Evolutionary conservation across 2,888 invertebrate species (phyloP), one percentile per base, ranked within the genome.

Genomic region (Gerosis bhagava): DNA sequence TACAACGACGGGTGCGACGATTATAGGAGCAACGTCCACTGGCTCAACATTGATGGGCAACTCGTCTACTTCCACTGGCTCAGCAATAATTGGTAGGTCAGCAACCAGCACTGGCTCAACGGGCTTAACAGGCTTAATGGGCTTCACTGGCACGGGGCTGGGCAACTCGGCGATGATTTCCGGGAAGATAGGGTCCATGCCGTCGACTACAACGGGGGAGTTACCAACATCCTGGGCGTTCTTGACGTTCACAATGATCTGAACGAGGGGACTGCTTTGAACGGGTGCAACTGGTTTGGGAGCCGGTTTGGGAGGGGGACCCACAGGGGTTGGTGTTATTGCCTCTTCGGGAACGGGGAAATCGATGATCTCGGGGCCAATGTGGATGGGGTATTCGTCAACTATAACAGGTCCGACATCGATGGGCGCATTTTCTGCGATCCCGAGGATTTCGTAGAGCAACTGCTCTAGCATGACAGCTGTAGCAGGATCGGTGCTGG

Each of bases 401-500:
- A 31, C 16, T n/a, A 31, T 8, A 2, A 16, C 31, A 4, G 31
- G 31, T 16, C 31, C 16, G 10, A 16, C 16, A n/a, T 31, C 12
- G 5, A 31, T 16, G 16, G 29, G 29, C 1, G 26, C 26, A 12
- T 17, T 12, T n/a, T n/a, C n/a, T 7, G 5, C 5, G 6, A 17
- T 1, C 1, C 58, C 63, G 25, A 63, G 60, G 36, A 59, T 8
- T 11, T 59, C 54, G 1, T 49, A 42, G 17, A 62, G 63, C 57
- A 63, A 56, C 15, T 59, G 50, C 39, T 69, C 56, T 4, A 67
- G 62, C 3, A 56, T 56, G 8, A 57, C 62, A 46, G 67, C 67
- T 40, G 65, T 66, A 3, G 64, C 60, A 22, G 65, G 63, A 57
- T 67, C 56, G 6, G 66, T 65, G 65, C 56, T 67, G 31, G 69